Percentiles rank a stretch among this genome's conserved stretches.
These are phyloP conservation scores for Sycophila texana DNA, from an alignment of 2,888 invertebrate genomes.

Conservation along the genomic window DNA sequence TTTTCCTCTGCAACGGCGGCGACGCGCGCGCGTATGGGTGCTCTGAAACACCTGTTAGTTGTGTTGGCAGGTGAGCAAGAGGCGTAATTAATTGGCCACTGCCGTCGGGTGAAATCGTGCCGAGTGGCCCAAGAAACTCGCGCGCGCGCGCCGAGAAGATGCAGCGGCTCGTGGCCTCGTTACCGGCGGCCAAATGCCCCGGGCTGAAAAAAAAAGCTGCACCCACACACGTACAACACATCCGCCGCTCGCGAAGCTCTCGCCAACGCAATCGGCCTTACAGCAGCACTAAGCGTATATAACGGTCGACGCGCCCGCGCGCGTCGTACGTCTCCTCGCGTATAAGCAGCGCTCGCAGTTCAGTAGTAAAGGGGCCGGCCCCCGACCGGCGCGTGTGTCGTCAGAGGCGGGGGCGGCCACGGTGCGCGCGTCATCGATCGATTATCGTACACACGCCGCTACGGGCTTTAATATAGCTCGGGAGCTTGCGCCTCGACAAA, in stretches of 20 bases:
- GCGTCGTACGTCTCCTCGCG: too few relatives aligned
- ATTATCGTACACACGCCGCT: constrained; percentile 8
- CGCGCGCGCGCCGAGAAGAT: background rate
- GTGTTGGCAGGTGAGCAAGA: background rate
- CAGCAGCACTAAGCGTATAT: too few relatives aligned
- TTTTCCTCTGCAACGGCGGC: too few relatives aligned
- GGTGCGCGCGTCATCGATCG: constrained; percentile 31
- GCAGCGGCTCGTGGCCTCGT: constrained; percentile 36
- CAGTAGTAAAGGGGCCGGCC: background rate
- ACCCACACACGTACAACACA: background rate
- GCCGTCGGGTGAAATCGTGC: constrained; percentile 31
- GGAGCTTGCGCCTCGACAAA: too few relatives aligned
- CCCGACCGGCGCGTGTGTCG: background rate
- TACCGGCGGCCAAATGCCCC: background rate
- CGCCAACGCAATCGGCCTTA: background rate
- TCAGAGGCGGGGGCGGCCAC: background rate
- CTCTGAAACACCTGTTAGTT: too few relatives aligned
- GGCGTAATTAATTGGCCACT: constrained; percentile 35
- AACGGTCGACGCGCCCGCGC: too few relatives aligned
- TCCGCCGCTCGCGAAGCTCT: too few relatives aligned
- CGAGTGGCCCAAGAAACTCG: constrained; percentile 15
- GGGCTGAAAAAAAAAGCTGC: background rate
- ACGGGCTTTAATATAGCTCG: too few relatives aligned
- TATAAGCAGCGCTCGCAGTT: background rate
- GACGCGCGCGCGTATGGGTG: too few relatives aligned